Percentiles rank a stretch among this genome's conserved stretches.
Conservation (phyloP, 2,888 invertebrate species). For the Rambutsinella grinnellia region DNA sequence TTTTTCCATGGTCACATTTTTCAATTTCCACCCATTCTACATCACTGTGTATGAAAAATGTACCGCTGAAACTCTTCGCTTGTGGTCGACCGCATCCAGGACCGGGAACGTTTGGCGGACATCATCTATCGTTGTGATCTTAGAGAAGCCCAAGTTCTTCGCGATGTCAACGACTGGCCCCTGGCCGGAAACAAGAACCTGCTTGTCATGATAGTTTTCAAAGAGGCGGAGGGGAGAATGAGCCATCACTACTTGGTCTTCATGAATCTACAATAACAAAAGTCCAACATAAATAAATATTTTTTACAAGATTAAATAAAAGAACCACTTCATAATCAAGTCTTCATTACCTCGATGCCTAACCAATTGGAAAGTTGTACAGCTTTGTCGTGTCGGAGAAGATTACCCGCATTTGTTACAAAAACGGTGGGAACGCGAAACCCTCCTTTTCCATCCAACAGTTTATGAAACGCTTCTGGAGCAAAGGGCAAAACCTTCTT, state of each 20-base stretch:
- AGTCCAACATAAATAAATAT: constrained; percentile 4
- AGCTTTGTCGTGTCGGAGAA: constrained; percentile 74
- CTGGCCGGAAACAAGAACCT: constrained; percentile 76
- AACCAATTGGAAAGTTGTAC: constrained; percentile 75
- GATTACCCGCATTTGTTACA: constrained; percentile 78
- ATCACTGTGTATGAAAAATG: constrained; percentile 36
- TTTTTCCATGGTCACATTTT: constrained; percentile 29
- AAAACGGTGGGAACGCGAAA: constrained; percentile 76
- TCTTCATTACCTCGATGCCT: constrained; percentile 71
- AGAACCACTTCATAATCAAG: neutral
- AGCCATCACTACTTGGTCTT: constrained; percentile 77
- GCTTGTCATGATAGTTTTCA: constrained; percentile 74
- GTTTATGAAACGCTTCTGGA: constrained; percentile 73
- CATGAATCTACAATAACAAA: constrained; percentile 69
- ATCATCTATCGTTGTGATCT: constrained; percentile 74
- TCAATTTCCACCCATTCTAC: constrained; percentile 12
- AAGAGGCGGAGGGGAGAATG: constrained; percentile 77
- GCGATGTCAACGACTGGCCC: constrained; percentile 73
- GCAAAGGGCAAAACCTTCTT: constrained; percentile 74
- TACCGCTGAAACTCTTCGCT: constrained; percentile 69
- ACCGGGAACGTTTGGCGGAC: constrained; percentile 74
- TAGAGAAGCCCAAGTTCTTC: constrained; percentile 74
- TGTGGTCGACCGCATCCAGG: constrained; percentile 75
- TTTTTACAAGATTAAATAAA: neutral
- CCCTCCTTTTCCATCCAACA: constrained; percentile 72